Evolutionary conservation across 1,140 invertebrate species (phyloP).

Genomic region (Acromyrmex heyeri): DNA sequence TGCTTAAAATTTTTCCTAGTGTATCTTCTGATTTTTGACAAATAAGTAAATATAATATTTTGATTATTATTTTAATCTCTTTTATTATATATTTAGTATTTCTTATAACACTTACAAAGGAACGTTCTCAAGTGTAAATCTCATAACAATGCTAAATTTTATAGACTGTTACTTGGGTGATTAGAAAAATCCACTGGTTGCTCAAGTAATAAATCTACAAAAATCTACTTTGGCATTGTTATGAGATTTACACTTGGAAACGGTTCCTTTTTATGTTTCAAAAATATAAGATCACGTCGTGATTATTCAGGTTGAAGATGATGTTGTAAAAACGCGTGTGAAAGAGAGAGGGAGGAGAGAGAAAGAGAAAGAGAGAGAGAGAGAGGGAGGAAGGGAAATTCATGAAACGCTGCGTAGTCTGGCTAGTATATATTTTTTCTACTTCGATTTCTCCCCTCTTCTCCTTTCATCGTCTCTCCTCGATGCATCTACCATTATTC

Average conservation of each 20-base stretch:
- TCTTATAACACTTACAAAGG: neutral
- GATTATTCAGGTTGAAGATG: conserved; percentile 17
- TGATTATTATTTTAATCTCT: neutral
- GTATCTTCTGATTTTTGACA: neutral
- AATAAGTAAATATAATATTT: neutral
- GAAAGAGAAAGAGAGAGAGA: neutral
- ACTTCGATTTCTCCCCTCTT: conserved; percentile 60
- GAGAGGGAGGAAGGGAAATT: neutral
- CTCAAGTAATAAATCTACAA: too few species aligned
- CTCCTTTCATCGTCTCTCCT: conserved; percentile 59
- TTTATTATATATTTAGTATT: neutral
- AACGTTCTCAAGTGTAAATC: too few species aligned
- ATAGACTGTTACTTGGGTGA: too few species aligned
- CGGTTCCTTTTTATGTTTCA: neutral
- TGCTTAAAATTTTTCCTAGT: neutral
- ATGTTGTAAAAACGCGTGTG: neutral
- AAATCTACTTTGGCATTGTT: too few species aligned
- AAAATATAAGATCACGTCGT: neutral
- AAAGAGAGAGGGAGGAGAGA: neutral
- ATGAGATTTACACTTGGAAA: too few species aligned
- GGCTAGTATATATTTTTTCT: conserved; percentile 46
- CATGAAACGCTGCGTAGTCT: conserved; percentile 39
- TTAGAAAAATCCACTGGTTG: too few species aligned
- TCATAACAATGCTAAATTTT: too few species aligned
- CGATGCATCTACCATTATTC: conserved; percentile 82